A percentile compares a stretch with the other conserved stretches of the same genome.
Conservation (phyloP, 92 coral and sea anemone species). For the Palythoa grandis region DNA sequence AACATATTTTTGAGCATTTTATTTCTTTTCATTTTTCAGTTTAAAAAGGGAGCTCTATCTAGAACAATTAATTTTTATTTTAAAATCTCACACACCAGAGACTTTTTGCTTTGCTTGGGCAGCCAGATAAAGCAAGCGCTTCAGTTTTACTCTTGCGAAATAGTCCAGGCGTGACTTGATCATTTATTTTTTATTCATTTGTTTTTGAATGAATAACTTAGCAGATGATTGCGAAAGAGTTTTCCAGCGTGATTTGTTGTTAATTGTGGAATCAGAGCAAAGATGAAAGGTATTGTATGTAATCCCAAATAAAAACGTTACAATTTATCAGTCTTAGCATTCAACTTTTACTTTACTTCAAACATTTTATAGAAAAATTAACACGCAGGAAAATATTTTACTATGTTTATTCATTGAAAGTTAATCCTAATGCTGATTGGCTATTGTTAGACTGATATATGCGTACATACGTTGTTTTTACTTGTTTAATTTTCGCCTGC, state of each 20-base stretch:
- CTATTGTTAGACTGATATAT: not conserved
- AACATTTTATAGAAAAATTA: not conserved
- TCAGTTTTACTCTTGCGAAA: constrained; percentile 1
- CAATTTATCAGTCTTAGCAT: not conserved
- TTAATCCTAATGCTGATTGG: not conserved
- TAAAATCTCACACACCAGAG: too few species aligned
- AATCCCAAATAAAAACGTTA: not conserved
- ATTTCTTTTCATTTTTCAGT: too few species aligned
- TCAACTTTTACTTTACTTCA: not conserved
- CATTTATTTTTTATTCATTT: not conserved
- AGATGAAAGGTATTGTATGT: not conserved
- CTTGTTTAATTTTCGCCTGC: not conserved
- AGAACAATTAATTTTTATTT: too few species aligned
- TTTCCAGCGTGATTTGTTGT: not conserved
- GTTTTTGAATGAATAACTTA: not conserved
- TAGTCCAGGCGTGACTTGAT: not conserved
- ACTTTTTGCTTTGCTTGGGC: too few species aligned
- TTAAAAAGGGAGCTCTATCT: too few species aligned
- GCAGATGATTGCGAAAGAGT: not conserved
- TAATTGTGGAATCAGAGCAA: not conserved
- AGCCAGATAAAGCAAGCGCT: not conserved
- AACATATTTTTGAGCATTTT: too few species aligned
- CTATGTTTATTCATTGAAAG: not conserved
- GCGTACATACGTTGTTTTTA: not conserved
- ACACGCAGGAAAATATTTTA: not conserved